phyloP scores from a whole-genome alignment of 2,113 vertebrate species.

The Etheostoma spectabile region DNA sequence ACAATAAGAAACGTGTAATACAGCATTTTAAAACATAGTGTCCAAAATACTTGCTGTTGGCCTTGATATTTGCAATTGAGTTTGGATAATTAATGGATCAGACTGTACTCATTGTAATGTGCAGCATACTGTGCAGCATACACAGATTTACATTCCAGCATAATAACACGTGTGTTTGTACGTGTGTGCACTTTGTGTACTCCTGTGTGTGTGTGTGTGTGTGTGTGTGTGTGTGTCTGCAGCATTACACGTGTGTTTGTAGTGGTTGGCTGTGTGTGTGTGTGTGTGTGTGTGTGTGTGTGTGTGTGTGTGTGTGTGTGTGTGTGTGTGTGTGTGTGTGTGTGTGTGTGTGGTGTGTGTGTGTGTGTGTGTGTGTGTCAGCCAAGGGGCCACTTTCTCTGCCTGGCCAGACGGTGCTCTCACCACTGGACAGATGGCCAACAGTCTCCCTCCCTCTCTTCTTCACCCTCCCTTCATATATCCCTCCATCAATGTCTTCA shows the following conservation, averaged over 20 bases:
- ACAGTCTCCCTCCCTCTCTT: slow-evolving; percentile 74
- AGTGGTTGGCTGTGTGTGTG: too few relatives aligned
- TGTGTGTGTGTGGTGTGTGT: slow-evolving; percentile 46
- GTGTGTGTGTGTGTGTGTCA: slow-evolving; percentile 63
- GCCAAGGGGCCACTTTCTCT: slow-evolving; percentile 76
- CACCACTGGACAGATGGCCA: slow-evolving; percentile 88
- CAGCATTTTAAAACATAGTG: not conserved
- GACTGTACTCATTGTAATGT: not conserved
- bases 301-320: slow-evolving; percentile 36
- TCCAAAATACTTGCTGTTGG: not conserved
- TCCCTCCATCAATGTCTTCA: slow-evolving; percentile 70
- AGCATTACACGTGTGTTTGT: too few relatives aligned
- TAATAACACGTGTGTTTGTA: not conserved
- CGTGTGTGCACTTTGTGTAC: not conserved
- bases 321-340: slow-evolving; percentile 30
- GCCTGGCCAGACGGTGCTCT: slow-evolving; percentile 85
- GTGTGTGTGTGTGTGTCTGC: slow-evolving; percentile 34
- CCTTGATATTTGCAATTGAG: not conserved
- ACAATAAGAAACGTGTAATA: not conserved
- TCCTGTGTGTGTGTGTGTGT: slow-evolving; percentile 5
- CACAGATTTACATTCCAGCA: slow-evolving; percentile 4
- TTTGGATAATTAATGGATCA: not conserved
- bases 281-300: too few relatives aligned
- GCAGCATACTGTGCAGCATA: too few relatives aligned
- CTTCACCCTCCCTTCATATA: slow-evolving; percentile 68